phyloP scores from a whole-genome alignment of 1,140 invertebrate genomes.

The Habropoda laboriosa region DNA sequence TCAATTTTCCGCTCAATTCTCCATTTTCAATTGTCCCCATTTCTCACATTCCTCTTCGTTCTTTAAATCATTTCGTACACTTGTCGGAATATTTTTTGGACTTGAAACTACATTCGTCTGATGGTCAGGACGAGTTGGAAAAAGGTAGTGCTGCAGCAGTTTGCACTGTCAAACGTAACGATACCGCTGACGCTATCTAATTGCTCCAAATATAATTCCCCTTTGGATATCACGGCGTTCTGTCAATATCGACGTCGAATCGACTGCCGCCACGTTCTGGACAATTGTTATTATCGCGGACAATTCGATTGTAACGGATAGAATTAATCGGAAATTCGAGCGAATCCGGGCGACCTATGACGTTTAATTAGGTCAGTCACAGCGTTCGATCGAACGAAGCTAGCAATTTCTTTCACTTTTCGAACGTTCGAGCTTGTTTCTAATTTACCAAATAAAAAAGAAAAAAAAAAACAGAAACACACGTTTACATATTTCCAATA shows the following conservation, averaged over 20 bases:
- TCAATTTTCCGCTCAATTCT: too few relatives aligned
- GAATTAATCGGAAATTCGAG: slow-evolving; percentile 44
- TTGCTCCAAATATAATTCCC: slow-evolving; percentile 36
- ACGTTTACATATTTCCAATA: too few relatives aligned
- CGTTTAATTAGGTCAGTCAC: background rate
- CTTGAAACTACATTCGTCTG: background rate
- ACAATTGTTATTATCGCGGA: slow-evolving; percentile 31
- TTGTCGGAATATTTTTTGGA: too few relatives aligned
- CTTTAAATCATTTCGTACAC: too few relatives aligned
- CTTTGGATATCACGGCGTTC: slow-evolving; percentile 4
- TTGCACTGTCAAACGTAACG: background rate
- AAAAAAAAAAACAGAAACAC: too few relatives aligned
- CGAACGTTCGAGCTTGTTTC: background rate
- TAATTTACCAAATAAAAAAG: too few relatives aligned
- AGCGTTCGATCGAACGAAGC: background rate
- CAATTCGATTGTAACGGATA: slow-evolving; percentile 17
- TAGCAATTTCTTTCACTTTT: background rate
- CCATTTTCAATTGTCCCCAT: too few relatives aligned
- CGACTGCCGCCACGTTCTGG: background rate
- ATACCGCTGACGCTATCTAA: slow-evolving; percentile 14
- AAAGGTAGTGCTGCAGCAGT: background rate
- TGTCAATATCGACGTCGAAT: background rate
- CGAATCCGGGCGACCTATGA: slow-evolving; percentile 1
- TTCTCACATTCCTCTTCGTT: too few relatives aligned
- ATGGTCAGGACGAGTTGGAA: background rate